phyloP scores from a whole-genome alignment of 2,797 vertebrate species.

The Oophaga sylvatica region DNA sequence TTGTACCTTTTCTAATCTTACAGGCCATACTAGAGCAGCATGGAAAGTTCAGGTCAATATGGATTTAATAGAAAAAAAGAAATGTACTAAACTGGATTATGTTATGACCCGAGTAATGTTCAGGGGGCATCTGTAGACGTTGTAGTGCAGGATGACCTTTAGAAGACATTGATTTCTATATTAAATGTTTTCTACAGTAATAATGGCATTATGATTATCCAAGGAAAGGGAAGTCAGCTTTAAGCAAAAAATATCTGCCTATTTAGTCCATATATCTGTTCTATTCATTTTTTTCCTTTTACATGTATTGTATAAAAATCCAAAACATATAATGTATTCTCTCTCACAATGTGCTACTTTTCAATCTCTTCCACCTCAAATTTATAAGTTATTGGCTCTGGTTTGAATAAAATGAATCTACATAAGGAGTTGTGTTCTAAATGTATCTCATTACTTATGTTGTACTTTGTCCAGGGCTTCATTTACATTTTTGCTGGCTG shows the following conservation, averaged over 20 bases:
- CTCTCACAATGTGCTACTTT: background rate
- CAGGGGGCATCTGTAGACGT: background rate
- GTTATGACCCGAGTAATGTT: background rate
- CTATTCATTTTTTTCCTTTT: background rate
- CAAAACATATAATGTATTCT: background rate
- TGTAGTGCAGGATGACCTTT: background rate
- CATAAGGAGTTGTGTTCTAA: too few relatives aligned
- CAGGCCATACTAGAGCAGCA: background rate
- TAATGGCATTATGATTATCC: background rate
- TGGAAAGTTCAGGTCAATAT: conserved; percentile 16
- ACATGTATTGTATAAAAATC: background rate
- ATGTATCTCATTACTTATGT: too few relatives aligned
- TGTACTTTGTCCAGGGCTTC: too few relatives aligned
- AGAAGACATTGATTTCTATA: background rate
- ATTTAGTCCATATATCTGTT: background rate
- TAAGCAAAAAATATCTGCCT: background rate
- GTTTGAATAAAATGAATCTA: too few relatives aligned
- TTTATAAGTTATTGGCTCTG: background rate
- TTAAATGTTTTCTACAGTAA: background rate
- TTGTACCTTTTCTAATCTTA: conserved; percentile 35
- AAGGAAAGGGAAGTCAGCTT: background rate
- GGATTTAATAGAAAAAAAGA: background rate
- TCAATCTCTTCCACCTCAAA: background rate
- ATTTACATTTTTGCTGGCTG: too few relatives aligned
- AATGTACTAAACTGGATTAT: background rate